Base-by-base conservation (phyloP, 2,888 invertebrate species). In the Scaptomyza cyrtandrae region DNA sequence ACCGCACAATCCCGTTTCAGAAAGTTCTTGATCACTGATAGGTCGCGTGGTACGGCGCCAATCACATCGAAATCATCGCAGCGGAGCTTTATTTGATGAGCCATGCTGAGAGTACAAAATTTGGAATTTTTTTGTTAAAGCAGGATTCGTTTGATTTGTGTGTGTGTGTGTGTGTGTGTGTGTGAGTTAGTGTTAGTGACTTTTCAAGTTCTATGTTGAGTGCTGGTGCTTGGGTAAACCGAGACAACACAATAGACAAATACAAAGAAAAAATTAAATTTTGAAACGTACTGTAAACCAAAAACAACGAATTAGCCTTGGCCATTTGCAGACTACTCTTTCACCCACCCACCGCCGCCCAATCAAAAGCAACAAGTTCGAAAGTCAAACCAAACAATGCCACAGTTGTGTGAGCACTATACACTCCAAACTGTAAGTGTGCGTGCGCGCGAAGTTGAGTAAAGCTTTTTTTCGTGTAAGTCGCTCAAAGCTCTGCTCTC, bases 1-100 rank as follows among this genome's bases (percentile, higher is more conserved):
- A 85, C 53, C 39, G 85, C 88, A 56, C 88, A 74, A 4, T 88
- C 83, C 10, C 80, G 69, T 16, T 77, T 83, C 27, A 85, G 45
- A 43, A 88, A 85, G 45, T 88, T 83, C 62, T 83, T 85, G 2
- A 85, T 83, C 10, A 85, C 75, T 14, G 86, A 83, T 0, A 85
- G 59, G 46, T 88, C 86, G 16, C 85, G 85, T 2, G 85, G 85
- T 1, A 85, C 85, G 37, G 85, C 85, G 35, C 86, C 86, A 39
- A 85, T 72, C 37, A 85, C 86, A 56, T 85, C 85, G 46, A 59
- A 83, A 67, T 85, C 80, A 50, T 88, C 88, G 55, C 66, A 49
- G 16, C 85, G 86, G 19, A 62, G 59, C 44, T 80, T 60, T 7
- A 86, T 19, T 3, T 78, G 83, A 48, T 88, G 78, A 44, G 80